Evolutionary conservation across 2,888 invertebrate genomes (phyloP).

Genomic region (Craniophora ligustri): DNA sequence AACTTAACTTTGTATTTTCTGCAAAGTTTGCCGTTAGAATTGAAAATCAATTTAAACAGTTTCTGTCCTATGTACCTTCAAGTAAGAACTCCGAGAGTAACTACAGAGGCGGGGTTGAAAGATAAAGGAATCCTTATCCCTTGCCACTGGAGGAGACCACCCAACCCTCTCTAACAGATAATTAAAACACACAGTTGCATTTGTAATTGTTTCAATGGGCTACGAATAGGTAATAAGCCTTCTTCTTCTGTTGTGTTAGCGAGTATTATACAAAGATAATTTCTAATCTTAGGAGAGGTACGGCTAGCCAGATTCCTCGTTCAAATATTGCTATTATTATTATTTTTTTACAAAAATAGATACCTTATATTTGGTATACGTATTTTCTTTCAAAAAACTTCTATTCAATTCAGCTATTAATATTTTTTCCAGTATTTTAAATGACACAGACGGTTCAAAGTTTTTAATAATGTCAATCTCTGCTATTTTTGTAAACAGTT

Average conservation of each 20-base stretch:
- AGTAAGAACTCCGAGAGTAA: conserved; percentile 14
- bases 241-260: too few relatives aligned
- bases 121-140: conserved; percentile 41
- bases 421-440: too few relatives aligned
- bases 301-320: too few relatives aligned
- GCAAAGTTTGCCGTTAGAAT: conserved; percentile 21
- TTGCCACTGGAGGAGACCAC: conserved; percentile 20
- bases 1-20: conserved; percentile 12
- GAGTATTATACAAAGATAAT: too few relatives aligned
- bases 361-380: too few relatives aligned
- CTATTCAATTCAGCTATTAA: too few relatives aligned
- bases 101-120: conserved; percentile 15
- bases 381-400: neutral
- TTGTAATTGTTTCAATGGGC: conserved; percentile 23
- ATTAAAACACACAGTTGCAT: conserved; percentile 49
- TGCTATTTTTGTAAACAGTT: too few relatives aligned
- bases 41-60: conserved; percentile 40
- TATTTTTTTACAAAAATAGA: too few relatives aligned
- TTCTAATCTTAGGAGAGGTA: too few relatives aligned
- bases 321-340: too few relatives aligned
- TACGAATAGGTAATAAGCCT: neutral
- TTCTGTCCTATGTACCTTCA: conserved; percentile 11
- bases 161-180: conserved; percentile 41
- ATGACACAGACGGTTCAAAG: too few relatives aligned
- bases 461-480: too few relatives aligned